Evolutionary conservation across 2,797 vertebrate species (phyloP).

Genomic region (Bucorvus abyssinicus): DNA sequence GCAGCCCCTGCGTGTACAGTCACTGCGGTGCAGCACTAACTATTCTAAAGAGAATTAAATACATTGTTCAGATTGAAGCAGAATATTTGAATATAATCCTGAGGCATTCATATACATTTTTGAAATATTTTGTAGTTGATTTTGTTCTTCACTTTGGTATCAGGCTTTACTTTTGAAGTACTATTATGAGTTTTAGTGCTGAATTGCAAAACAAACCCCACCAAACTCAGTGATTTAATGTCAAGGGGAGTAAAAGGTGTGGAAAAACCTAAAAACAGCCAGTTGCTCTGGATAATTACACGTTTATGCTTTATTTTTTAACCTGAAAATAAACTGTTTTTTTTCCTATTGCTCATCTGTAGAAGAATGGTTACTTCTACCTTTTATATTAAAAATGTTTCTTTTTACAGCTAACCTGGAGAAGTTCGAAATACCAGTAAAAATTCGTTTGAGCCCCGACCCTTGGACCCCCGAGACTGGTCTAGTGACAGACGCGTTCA

Average conservation of each 20-base stretch:
- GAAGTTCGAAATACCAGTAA: constrained; percentile 92
- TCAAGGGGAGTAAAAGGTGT: not conserved
- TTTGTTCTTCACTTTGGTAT: not conserved
- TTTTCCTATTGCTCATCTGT: not conserved
- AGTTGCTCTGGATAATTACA: not conserved
- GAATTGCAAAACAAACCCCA: not conserved
- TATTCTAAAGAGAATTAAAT: not conserved
- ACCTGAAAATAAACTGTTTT: not conserved
- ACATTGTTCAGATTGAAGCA: too few species aligned
- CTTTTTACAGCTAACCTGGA: constrained; percentile 84
- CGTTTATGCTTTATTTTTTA: not conserved
- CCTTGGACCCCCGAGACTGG: constrained; percentile 95
- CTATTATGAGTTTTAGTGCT: not conserved
- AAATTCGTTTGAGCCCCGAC: constrained; percentile 89
- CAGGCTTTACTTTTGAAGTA: not conserved
- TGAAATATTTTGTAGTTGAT: not conserved
- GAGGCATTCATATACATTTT: not conserved
- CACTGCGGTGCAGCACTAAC: not conserved
- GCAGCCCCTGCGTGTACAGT: too few species aligned
- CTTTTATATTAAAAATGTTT: not conserved
- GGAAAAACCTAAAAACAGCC: not conserved
- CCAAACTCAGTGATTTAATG: not conserved
- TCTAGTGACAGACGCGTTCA: constrained; percentile 94
- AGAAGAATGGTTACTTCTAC: not conserved
- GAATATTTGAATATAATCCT: not conserved